Base-by-base conservation (phyloP, 2,888 invertebrate species). In the Bellardia bayeri region DNA sequence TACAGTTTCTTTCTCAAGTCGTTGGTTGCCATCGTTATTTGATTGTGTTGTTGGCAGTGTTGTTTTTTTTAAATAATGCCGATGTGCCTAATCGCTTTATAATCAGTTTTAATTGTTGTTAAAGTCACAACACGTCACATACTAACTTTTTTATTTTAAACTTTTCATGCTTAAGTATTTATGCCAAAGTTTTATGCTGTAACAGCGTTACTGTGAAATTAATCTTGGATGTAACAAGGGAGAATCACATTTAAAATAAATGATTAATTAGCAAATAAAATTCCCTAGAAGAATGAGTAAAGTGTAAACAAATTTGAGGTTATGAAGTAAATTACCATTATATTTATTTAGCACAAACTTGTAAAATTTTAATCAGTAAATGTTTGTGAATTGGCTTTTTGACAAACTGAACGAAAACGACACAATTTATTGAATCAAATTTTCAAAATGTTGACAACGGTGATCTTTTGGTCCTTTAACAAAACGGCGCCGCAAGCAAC, bases 81-180 rank as follows among this genome's bases (percentile, higher is more conserved):
- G 63, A 71, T 81, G 85, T 81, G 86, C 79, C 33, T 86, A 86
- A 86, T 86, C 82, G 68, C 78, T 86, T 82, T 74, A 63, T 79
- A 78, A 86, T 86, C 86, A 68, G 74, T 78, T 82, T 86, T 68
- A 78, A 42, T 78, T 76, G 54, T 37, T 49, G 58, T n/a, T 63
- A 42, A 49, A 51, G 40, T 23, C 49, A 42, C 16, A 76, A 49
- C n/a, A 75, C 45, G 37, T 76, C 51, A n/a, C 37, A 56, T 2
- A 33, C 16, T 33, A 9, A 5, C 16, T 76, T 23, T 63, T 5
- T 42, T 8, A 79, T 54, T 37, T 37, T 37, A 37, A 37, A 1
- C 1, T 37, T 37, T 37, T 58, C 58, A 58, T 76, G 64, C 54
- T 42, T 51, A 66, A 66, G 33, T 49, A 69, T 37, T 37, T 37